A percentile compares a stretch with the other conserved stretches of the same genome.
These are phyloP conservation scores for Ailurus styani DNA, from an alignment of 2,113 vertebrate species.

Conservation along the genomic window DNA sequence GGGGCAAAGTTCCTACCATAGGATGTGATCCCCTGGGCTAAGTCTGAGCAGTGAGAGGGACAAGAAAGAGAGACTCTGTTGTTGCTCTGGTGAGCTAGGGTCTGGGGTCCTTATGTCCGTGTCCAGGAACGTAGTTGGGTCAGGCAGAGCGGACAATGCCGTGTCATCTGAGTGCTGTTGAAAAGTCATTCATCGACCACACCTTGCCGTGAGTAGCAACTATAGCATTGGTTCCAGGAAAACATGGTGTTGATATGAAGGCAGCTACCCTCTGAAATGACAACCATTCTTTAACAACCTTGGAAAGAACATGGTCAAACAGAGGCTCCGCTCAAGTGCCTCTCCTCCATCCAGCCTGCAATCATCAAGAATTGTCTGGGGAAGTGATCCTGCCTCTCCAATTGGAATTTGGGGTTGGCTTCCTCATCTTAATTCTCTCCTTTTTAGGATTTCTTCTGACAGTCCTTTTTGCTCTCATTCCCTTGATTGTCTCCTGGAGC, in stretches of 20 bases:
- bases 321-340: no score
- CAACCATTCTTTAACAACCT: background rate
- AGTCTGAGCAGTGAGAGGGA: no score
- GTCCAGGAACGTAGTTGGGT: background rate
- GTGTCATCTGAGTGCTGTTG: background rate
- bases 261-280: background rate
- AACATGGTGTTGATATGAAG: background rate
- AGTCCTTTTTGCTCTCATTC: background rate
- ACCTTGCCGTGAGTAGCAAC: background rate
- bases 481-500: background rate
- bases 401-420: background rate
- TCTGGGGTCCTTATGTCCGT: background rate
- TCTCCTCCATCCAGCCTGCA: background rate
- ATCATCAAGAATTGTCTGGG: background rate
- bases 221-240: background rate
- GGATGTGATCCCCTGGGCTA: accelerated
- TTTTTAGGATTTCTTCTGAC: background rate
- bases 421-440: background rate
- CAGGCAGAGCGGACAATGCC: no score
- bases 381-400: background rate
- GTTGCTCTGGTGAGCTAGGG: accelerated
- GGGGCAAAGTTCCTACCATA: background rate
- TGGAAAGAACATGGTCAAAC: background rate
- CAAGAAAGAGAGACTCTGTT: background rate
- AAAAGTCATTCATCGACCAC: background rate